Evolutionary conservation across 2,113 vertebrate species (phyloP), one percentile per base, ranked within the genome.

Genomic region (Phasianus colchicus): DNA sequence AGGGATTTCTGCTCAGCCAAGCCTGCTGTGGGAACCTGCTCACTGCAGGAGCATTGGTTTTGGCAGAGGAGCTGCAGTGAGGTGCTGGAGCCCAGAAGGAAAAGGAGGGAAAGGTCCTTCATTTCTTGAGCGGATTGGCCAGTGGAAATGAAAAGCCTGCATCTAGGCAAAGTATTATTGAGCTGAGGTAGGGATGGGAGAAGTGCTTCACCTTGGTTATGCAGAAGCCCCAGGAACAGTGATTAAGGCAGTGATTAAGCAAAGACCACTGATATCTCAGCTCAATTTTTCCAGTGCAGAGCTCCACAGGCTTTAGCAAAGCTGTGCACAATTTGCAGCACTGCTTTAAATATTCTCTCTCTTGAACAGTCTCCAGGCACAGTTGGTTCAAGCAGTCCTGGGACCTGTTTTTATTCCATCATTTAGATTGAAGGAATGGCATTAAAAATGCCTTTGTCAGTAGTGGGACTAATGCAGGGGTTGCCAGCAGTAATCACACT

Each of bases 241-340:
- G 55, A 55, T 55, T 30, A 55, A 55, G 18, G 34, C 36, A 32
- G 42, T 30, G 38, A 27, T 64, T 52, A 14, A 78, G 71, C 12
- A 25, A 63, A 66, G 63, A 50, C 52, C 52, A 16, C 29, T 9
- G 30, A 4, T 42, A 19, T 9, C n/a, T 73, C 52, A 54, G 17
- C 18, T 30, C 9, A 54, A 7, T 1, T 25, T 77, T 77, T 36
- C n/a, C 69, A 64, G 1, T 9, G 27, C 36, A 60, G 61, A 81
- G 42, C 55, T 54, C 50, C 50, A 11, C 2, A 3, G 3, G 30
- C 36, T 8, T 57, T 60, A 32, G 47, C 70, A 64, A 83, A 7
- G n/a, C 36, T 8, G 12, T 16, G 72, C 42, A 7, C 24, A 16
- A 2, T 32, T 66, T 1, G 0, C 1, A 2, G 27, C 43, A 22